A percentile compares a stretch with the other conserved stretches of the same genome.
These are phyloP conservation scores for Hetaerina americana DNA, from an alignment of 1,140 invertebrate species.

Conservation along the genomic window DNA sequence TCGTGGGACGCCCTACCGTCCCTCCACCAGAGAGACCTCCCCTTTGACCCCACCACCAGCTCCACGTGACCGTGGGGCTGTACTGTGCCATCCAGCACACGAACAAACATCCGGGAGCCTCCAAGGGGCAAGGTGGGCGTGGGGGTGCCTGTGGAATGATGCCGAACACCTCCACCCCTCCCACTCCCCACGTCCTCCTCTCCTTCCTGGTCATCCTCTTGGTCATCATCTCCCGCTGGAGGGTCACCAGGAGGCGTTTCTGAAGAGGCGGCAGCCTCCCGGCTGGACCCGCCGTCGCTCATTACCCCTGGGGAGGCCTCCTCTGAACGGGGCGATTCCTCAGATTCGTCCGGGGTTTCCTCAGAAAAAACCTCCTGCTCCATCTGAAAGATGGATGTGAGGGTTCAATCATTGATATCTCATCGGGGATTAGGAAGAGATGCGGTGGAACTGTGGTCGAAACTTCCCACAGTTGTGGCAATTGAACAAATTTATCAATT, in stretches of 20 bases:
- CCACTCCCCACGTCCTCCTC: neutral
- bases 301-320: no score
- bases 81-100: conserved; percentile 5
- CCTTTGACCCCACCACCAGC: neutral
- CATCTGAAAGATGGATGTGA: no score
- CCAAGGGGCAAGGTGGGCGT: neutral
- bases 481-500: no score
- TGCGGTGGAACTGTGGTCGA: no score
- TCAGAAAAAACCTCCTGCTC: no score
- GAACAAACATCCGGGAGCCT: conserved; percentile 1
- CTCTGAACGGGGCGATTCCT: neutral
- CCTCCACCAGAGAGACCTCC: conserved; percentile 3
- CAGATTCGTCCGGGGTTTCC: neutral
- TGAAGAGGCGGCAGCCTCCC: no score
- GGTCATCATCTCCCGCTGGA: no score
- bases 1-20: conserved; percentile 6
- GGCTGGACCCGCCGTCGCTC: no score
- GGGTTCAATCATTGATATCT: no score
- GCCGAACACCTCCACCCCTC: neutral
- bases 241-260: no score
- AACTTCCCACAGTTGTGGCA: no score
- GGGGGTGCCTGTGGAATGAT: neutral
- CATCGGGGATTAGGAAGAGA: no score
- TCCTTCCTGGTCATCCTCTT: neutral
- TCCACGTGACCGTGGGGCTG: neutral